Base-by-base conservation (phyloP, 2,888 invertebrate genomes). In the Acleris laterana region DNA sequence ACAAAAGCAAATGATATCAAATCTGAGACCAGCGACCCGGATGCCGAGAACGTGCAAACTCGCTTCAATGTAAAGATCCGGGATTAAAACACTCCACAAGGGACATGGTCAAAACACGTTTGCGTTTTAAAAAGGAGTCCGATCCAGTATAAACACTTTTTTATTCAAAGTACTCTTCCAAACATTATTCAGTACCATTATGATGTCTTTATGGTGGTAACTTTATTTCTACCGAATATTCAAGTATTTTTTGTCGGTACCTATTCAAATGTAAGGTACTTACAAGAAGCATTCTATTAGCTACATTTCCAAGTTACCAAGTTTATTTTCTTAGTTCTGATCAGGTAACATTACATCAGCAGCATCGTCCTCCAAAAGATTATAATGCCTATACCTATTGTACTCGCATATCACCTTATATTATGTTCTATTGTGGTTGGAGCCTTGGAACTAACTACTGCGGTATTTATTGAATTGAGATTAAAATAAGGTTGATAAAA, bases 21-120 rank as follows among this genome's bases (percentile, higher is more conserved):
- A 68, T 74, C 73, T 70, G 75, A 75, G 80, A 74, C 71, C 80
- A 78, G 68, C 71, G 83, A 84, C 83, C 84, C 82, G 83, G 83
- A 83, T 75, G 61, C 72, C 69, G 73, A 75, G 74, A 44, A 66
- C 75, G 70, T 66, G 66, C 56, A 57, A 57, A 62, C 56, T 57
- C 52, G 75, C 77, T 73, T 73, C 51, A 53, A 58, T 42, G 44
- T 32, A 51, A 53, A 65, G 65, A 65, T 65, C 65, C 60, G 60
- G 68, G 63, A 65, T 72, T 78, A 75, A 69, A 71, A 73, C 74
- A 71, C 71, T 72, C 69, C 53, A 70, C 70, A 67, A 71, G 70
- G 63, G 69, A 67, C 55, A 59, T 50, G 59, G 46, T 44, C 38
- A 66, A 61, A 66, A 66, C 61, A 46, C 49, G 62, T 68, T 57